These are phyloP conservation scores for Epizoanthus stellaris DNA, from an alignment of 92 coral and sea anemone genomes.

Conservation along the genomic window DNA sequence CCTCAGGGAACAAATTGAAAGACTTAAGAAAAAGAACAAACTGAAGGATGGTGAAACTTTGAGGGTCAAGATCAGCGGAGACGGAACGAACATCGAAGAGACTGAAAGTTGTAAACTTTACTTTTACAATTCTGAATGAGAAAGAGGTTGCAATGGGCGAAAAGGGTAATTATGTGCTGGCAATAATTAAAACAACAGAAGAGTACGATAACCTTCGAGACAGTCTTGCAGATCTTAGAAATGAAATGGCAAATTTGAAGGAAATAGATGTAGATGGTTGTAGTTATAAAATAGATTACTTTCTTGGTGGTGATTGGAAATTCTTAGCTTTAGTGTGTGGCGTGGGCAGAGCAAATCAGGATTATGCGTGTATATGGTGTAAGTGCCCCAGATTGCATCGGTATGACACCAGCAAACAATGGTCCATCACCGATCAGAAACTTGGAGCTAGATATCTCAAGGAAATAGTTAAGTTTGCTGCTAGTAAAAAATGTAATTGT, in stretches of 20 bases:
- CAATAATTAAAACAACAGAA: constrained; percentile 54
- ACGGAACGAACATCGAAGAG: constrained; percentile 65
- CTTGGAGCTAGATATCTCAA: constrained; percentile 31
- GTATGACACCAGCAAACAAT: constrained; percentile 28
- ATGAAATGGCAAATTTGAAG: constrained; percentile 10
- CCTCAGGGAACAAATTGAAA: constrained; percentile 26
- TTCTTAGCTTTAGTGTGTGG: constrained; percentile 46
- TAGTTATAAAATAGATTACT: constrained; percentile 8
- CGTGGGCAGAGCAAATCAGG: constrained; percentile 54
- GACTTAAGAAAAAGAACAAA: neutral
- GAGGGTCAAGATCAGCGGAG: constrained; percentile 54
- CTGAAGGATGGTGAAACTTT: neutral
- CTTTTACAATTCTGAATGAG: constrained; percentile 64
- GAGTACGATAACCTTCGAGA: constrained; percentile 13
- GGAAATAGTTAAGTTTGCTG: constrained; percentile 15
- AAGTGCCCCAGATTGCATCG: constrained; percentile 50
- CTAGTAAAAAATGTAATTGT: neutral
- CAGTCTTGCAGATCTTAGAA: neutral
- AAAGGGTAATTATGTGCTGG: constrained; percentile 60
- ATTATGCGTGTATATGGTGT: constrained; percentile 61
- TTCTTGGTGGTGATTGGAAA: constrained; percentile 28
- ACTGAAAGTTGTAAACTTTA: constrained; percentile 49
- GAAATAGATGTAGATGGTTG: neutral
- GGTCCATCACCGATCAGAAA: constrained; percentile 39
- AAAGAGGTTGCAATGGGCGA: constrained; percentile 64